Conservation (phyloP, 2,888 invertebrate species). For the Drosophila rellima region DNA sequence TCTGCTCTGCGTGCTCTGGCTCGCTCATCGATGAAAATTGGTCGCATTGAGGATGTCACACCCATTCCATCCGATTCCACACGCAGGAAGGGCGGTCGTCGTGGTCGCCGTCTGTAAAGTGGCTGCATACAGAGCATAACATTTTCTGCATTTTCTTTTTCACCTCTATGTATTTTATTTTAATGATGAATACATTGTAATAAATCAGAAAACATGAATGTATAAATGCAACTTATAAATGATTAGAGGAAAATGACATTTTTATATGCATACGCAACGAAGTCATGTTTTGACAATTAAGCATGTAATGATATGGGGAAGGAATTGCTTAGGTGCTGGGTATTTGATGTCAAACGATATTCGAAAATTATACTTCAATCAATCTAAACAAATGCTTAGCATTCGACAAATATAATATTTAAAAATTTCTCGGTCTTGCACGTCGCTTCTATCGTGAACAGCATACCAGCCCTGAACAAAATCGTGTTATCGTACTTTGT, state of each 20-base stretch:
- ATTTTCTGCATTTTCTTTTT: conserved; percentile 25
- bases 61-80: conserved; percentile 99
- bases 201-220: conserved; percentile 25
- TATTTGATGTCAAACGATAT: not conserved
- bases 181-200: conserved; percentile 38
- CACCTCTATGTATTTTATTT: conserved; percentile 32
- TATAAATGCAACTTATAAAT: conserved; percentile 10
- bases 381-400: not conserved
- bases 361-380: not conserved
- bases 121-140: conserved; percentile 9
- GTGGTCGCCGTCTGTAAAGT: conserved; percentile 98
- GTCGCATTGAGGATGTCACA: conserved; percentile 99
- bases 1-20: conserved; percentile 99
- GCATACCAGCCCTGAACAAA: not conserved
- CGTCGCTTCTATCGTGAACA: not conserved
- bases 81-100: conserved; percentile 99
- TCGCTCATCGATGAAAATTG: conserved; percentile 99
- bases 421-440: not conserved
- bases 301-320: not conserved
- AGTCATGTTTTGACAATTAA: not conserved
- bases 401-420: not conserved
- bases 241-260: not conserved
- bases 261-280: not conserved
- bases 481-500: not conserved
- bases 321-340: not conserved